A percentile compares a stretch with the other conserved stretches of the same genome.
Evolutionary conservation across 1,140 invertebrate species (phyloP).

Genomic region (Scaptomyza pallida): DNA sequence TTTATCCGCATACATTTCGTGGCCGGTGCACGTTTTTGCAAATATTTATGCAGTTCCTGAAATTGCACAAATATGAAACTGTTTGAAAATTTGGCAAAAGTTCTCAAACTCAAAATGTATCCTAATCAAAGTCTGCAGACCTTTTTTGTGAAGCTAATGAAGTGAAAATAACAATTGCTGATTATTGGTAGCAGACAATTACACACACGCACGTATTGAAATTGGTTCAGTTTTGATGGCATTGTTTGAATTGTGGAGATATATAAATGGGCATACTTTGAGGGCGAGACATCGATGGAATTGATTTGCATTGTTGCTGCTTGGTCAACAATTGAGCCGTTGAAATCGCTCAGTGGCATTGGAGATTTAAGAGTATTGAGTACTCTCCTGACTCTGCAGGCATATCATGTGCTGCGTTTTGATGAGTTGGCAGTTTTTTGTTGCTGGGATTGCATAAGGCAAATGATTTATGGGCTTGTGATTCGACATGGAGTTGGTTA

Average conservation of each 20-base stretch:
- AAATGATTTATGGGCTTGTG: slow-evolving; percentile 76
- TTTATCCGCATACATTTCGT: slow-evolving; percentile 77
- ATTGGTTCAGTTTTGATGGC: slow-evolving; percentile 43
- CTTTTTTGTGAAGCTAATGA: slow-evolving; percentile 66
- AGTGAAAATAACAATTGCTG: slow-evolving; percentile 68
- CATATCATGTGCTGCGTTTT: slow-evolving; percentile 29
- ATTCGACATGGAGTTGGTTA: slow-evolving; percentile 45
- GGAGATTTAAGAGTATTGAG: slow-evolving; percentile 42
- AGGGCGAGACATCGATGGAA: slow-evolving; percentile 59
- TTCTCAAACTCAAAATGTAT: slow-evolving; percentile 48
- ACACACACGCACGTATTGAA: slow-evolving; percentile 11
- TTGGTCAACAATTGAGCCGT: slow-evolving; percentile 70
- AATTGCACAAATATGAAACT: slow-evolving; percentile 42
- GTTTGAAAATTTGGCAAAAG: slow-evolving; percentile 36
- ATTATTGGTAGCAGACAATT: slow-evolving; percentile 36
- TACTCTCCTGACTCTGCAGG: slow-evolving; percentile 14
- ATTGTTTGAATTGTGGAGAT: slow-evolving; percentile 57
- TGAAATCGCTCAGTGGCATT: slow-evolving; percentile 43
- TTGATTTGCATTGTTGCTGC: slow-evolving; percentile 75
- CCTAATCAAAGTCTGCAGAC: slow-evolving; percentile 76
- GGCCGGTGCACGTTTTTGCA: slow-evolving; percentile 61
- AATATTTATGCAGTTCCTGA: slow-evolving; percentile 70
- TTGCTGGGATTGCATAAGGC: slow-evolving; percentile 69
- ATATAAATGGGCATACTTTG: slow-evolving; percentile 54
- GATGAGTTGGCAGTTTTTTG: slow-evolving; percentile 45